Evolutionary conservation across 2,797 vertebrate genomes (phyloP), one percentile per base, ranked within the genome.

Genomic region (Crenichthys baileyi): DNA sequence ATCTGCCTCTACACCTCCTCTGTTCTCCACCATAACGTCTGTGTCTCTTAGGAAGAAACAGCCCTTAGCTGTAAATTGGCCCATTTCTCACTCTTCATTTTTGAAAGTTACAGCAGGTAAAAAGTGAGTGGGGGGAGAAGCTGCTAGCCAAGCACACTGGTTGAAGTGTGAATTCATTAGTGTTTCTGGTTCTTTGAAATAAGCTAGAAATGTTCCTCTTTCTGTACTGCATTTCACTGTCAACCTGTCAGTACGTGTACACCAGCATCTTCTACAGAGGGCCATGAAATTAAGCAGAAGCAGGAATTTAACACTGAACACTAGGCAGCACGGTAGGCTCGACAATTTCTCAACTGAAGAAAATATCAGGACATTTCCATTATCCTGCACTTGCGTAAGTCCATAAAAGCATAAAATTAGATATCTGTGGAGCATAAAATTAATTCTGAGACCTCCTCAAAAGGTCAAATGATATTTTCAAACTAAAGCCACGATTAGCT

Each of bases 381-480:
- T 95, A 92, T 93, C 91, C 89, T 81, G 73, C 78, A 85, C 91
- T 92, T 91, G 92, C 92, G 82, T 91, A 90, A 92, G 85, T 91
- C 92, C 88, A 79, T 90, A 94, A 93, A 93, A 93, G 88, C 94
- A 94, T 93, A 93, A 94, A 94, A 95, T 94, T 89, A 94, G 91
- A 94, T 93, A 92, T 92, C 90, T 86, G 85, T 87, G 87, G 91
- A 94, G 91, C 93, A 93, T 93, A 93, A 94, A 93, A 95, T 95
- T 90, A 93, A 95, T 94, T 94, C 90, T 67, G 85, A 92, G 90
- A 93, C 93, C 91, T 91, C 90, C 81, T 85, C 82, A 89, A 94
- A 93, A 94, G 94, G 93, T 95, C 93, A 92, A 91, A 90, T 92
- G 90, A 95, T 92, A 93, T 95, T 93, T 93, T 91, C 89, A 85